Evolutionary conservation across 2,113 vertebrate species (phyloP).

Genomic region (Anhinga anhinga): DNA sequence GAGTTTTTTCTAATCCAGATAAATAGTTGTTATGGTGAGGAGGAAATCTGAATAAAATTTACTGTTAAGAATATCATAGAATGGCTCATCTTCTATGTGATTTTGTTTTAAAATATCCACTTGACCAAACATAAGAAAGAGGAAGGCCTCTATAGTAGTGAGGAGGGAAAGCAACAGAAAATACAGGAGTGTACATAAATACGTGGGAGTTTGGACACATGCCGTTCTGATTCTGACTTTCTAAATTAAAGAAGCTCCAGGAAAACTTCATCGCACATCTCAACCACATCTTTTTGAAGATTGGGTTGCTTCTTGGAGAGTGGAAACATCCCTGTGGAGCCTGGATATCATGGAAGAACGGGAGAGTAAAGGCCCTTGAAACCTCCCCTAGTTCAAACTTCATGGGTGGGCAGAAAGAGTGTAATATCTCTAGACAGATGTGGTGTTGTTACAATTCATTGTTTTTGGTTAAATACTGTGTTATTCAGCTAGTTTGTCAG

Average conservation of each 20-base stretch:
- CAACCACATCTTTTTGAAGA: neutral
- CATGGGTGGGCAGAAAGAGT: no score
- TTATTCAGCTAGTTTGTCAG: neutral
- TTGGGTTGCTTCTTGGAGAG: neutral
- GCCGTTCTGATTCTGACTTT: neutral
- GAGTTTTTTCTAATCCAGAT: neutral
- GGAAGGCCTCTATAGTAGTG: neutral
- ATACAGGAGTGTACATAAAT: neutral
- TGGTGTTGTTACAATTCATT: neutral
- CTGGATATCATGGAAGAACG: neutral
- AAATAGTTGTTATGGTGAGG: neutral
- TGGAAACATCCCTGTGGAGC: neutral
- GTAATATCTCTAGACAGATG: neutral
- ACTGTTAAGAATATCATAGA: neutral
- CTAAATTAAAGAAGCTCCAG: neutral
- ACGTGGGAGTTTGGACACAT: no score
- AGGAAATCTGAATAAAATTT: neutral
- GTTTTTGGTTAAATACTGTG: neutral
- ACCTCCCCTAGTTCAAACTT: neutral
- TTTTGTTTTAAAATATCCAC: neutral
- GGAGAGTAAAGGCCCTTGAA: neutral
- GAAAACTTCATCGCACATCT: neutral
- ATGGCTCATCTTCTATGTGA: neutral
- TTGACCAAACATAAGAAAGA: neutral
- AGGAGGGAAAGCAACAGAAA: neutral